Percentiles rank a stretch among this genome's conserved stretches.
Conservation (phyloP, 1,140 invertebrate genomes). For the Anastatus disparis region DNA sequence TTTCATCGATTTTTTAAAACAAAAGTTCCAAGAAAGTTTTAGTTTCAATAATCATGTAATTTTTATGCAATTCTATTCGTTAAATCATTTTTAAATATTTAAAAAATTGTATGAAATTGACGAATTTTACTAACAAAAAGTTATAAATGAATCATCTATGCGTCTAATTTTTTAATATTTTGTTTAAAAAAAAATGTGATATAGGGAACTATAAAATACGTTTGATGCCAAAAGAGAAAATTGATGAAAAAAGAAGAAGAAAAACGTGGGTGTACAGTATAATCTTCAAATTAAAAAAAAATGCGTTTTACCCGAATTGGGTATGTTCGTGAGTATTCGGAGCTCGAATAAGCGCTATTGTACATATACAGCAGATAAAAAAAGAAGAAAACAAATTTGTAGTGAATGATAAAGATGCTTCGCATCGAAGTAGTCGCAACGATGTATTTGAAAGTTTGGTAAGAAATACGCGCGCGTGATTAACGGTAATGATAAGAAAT, state of each 20-base stretch:
- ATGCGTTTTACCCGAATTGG: slow-evolving; percentile 23
- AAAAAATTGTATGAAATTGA: too few species aligned
- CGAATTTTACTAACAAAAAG: too few species aligned
- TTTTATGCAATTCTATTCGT: too few species aligned
- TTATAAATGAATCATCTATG: too few species aligned
- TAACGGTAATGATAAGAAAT: slow-evolving; percentile 3
- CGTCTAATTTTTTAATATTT: too few species aligned
- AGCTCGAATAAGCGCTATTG: slow-evolving; percentile 33
- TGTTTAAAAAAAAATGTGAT: too few species aligned
- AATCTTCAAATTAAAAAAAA: slow-evolving; percentile 11
- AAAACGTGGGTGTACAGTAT: slow-evolving; percentile 12
- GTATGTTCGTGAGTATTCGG: slow-evolving; percentile 19
- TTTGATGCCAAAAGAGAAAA: too few species aligned
- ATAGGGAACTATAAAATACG: too few species aligned
- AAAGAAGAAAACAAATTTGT: slow-evolving; percentile 23
- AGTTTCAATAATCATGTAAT: background rate
- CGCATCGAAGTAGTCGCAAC: slow-evolving; percentile 37
- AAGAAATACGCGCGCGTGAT: slow-evolving; percentile 11
- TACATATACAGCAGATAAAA: slow-evolving; percentile 32
- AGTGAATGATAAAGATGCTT: slow-evolving; percentile 34
- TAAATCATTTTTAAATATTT: too few species aligned
- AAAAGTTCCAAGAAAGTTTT: too few species aligned
- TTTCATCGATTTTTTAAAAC: slow-evolving; percentile 23
- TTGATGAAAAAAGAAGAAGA: too few species aligned
- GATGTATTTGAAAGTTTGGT: slow-evolving; percentile 23